Evolutionary conservation across 2,113 vertebrate species (phyloP), one percentile per base, ranked within the genome.

Genomic region (Dasyurus viverrinus): DNA sequence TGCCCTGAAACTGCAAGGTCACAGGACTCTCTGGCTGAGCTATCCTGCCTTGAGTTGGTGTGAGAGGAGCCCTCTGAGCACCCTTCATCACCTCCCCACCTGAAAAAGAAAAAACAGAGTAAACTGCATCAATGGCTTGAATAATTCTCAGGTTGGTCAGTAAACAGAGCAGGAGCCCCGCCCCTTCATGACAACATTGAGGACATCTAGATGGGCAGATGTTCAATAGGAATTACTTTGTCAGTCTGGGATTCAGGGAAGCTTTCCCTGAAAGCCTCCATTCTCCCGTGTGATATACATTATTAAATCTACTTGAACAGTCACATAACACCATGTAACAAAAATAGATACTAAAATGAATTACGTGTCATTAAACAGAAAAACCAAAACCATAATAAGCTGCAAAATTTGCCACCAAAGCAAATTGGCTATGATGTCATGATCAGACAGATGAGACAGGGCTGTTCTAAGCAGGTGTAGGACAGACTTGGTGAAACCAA

Each of bases 1-100:
- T 99, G 50, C 99, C 99, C 98, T 99, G 99, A 97, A 99, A 99
- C 98, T 99, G 99, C 95, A 99, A 98, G 0, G 99, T 99, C 96
- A 99, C 99, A 0, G 99, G 99, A 16, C 99, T 99, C 98, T 99
- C 99, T 2, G 99, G 99, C 97, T 99, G 99, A 16, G 99, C 98
- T 0, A 99, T 99, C 22, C 99, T 99, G 95, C 98, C 99, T 98
- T 99, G 99, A 90, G 97, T 97, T 91, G 99, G 99, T 89, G 99
- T 98, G 97, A 99, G 99, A 97, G 99, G 99, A 95, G 99, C 98
- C 98, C 99, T 98, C 97, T 99, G 99, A 94, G 99, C 98, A 94
- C 99, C 99, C 98, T 99, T 99, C 94, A 99, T 99, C 96, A 99
- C 99, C 97, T 99, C 99, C 93, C 99, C 99, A 98, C 99, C 99